Percentiles rank a stretch among this genome's conserved stretches.
Conservation (phyloP, 2,797 vertebrate genomes). For the Tragopan temminckii region DNA sequence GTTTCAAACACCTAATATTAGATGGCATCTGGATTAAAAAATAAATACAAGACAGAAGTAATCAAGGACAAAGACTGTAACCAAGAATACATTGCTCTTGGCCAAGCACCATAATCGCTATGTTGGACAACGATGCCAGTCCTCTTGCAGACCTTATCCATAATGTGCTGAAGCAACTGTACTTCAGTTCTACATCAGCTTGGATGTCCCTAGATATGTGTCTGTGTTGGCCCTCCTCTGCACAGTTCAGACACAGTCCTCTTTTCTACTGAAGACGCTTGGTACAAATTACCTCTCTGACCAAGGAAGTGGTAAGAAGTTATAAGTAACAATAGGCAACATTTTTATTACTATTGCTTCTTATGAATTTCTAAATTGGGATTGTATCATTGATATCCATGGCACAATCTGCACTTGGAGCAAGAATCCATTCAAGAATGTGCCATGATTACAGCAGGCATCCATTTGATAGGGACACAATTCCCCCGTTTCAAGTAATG, state of each 20-base stretch:
- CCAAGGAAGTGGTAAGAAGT: too few species aligned
- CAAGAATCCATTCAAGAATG: background rate
- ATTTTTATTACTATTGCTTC: background rate
- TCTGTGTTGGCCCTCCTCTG: background rate
- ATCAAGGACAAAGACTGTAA: conserved; percentile 39
- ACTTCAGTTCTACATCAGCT: background rate
- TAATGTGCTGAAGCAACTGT: background rate
- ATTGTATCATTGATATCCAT: background rate
- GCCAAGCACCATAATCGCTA: conserved; percentile 31
- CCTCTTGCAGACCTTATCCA: conserved; percentile 35
- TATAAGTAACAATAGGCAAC: background rate
- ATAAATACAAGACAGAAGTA: conserved; percentile 35
- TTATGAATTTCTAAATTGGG: background rate
- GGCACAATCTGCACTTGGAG: background rate
- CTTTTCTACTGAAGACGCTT: background rate
- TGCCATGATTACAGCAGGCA: background rate
- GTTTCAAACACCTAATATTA: background rate
- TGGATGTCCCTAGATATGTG: background rate
- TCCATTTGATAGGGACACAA: background rate
- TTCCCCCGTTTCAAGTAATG: background rate
- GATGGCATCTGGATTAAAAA: conserved; percentile 24
- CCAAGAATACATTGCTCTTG: conserved; percentile 31
- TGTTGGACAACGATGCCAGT: conserved; percentile 25
- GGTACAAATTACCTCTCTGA: background rate
- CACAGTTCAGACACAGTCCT: background rate